A percentile compares a stretch with the other conserved stretches of the same genome.
phyloP scores from a whole-genome alignment of 1,140 invertebrate genomes.

The Hylaeus volcanicus region DNA sequence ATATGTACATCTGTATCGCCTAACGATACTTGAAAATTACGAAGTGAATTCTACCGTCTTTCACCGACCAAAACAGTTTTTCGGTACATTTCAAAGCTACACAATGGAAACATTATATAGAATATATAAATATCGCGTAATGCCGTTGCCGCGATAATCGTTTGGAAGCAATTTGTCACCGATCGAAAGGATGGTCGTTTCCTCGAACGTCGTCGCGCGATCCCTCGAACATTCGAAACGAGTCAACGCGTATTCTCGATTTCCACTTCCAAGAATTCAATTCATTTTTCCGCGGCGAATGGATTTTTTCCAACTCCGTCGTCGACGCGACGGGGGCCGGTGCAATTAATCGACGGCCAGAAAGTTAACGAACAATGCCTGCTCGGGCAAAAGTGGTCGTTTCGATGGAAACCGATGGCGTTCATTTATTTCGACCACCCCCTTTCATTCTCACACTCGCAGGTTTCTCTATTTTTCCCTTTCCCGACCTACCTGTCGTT shows the following conservation, averaged over 20 bases:
- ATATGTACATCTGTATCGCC: no score
- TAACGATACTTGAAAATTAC: no score
- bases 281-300: slow-evolving; percentile 42
- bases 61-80: no score
- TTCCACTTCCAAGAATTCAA: slow-evolving; percentile 18
- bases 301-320: slow-evolving; percentile 35
- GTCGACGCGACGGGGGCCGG: slow-evolving; percentile 26
- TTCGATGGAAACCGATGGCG: slow-evolving; percentile 52
- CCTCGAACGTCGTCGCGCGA: background rate
- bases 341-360: slow-evolving; percentile 52
- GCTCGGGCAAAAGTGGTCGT: slow-evolving; percentile 47
- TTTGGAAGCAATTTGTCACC: background rate
- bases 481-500: background rate
- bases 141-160: no score
- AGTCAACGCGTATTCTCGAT: background rate
- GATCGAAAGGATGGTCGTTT: background rate
- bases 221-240: no score
- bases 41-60: no score
- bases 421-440: slow-evolving; percentile 48
- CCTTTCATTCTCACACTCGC: no score
- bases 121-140: no score
- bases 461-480: background rate
- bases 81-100: no score
- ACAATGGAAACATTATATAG: no score
- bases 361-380: slow-evolving; percentile 61